Percentiles rank a stretch among this genome's conserved stretches.
Evolutionary conservation across 2,888 invertebrate genomes (phyloP).

Genomic region (Temnothorax ravouxi): DNA sequence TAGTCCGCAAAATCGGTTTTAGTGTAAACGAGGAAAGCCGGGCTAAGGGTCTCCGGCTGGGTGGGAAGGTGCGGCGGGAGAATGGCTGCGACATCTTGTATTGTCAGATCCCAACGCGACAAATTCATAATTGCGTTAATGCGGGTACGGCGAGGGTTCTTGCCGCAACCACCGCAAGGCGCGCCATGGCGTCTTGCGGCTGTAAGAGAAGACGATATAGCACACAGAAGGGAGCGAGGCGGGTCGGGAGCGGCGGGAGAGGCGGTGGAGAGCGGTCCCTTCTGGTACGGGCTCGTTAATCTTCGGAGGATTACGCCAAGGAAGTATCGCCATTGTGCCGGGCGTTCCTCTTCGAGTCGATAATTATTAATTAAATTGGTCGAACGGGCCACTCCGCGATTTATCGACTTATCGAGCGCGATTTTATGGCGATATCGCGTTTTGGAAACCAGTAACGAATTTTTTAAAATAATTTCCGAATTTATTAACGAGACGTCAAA

Average conservation of each 20-base stretch:
- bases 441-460: background rate
- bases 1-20: conserved; percentile 68
- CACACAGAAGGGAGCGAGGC: conserved; percentile 48
- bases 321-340: conserved; percentile 80
- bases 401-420: conserved; percentile 71
- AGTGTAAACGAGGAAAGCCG: conserved; percentile 64
- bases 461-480: conserved; percentile 13
- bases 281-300: conserved; percentile 82
- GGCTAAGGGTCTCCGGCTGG: conserved; percentile 66
- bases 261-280: conserved; percentile 68
- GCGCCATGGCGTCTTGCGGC: conserved; percentile 81
- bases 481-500: background rate
- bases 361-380: conserved; percentile 83
- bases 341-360: conserved; percentile 74
- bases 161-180: conserved; percentile 83
- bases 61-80: conserved; percentile 69
- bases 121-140: conserved; percentile 86
- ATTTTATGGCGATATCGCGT: conserved; percentile 16
- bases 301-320: conserved; percentile 82
- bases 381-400: conserved; percentile 70
- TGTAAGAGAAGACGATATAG: conserved; percentile 67
- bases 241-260: conserved; percentile 26
- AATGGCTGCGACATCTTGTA: conserved; percentile 85
- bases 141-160: conserved; percentile 81
- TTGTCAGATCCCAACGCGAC: conserved; percentile 85